A percentile compares a stretch with the other conserved stretches of the same genome.
These are phyloP conservation scores for Styela clava DNA, from an alignment of 23 tunicate genomes.

Conservation along the genomic window DNA sequence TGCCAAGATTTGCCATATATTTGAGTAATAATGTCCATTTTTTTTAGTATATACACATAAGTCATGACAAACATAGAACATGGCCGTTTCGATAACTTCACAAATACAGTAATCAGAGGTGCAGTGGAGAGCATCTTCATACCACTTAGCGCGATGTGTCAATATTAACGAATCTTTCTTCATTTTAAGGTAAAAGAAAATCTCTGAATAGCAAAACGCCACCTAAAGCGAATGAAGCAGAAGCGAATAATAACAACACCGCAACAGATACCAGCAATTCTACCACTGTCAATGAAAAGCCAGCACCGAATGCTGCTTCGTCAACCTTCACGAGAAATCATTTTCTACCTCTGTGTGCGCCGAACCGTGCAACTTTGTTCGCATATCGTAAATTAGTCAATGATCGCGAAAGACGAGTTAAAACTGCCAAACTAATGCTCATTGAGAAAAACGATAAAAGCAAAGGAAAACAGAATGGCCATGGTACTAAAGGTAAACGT, in stretches of 20 bases:
- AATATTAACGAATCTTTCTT: no score
- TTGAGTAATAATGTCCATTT: no score
- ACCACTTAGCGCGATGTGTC: no score
- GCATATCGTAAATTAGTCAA: slow-evolving; percentile 39
- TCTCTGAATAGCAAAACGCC: neutral
- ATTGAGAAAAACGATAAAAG: slow-evolving; percentile 4
- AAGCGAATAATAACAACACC: neutral
- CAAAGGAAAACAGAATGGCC: neutral
- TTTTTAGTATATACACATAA: no score
- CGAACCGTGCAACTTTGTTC: slow-evolving; percentile 50
- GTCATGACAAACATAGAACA: no score
- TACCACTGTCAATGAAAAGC: neutral
- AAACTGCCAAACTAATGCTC: slow-evolving; percentile 36
- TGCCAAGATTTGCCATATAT: no score
- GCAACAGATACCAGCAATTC: neutral
- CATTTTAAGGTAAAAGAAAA: neutral
- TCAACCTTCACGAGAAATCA: slow-evolving; percentile 19
- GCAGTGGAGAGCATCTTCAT: no score
- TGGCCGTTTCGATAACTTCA: no score
- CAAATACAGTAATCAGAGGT: no score
- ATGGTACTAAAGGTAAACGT: neutral
- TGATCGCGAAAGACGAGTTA: slow-evolving; percentile 45
- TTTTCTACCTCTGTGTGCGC: slow-evolving; percentile 67
- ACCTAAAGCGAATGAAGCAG: neutral
- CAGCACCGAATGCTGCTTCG: neutral